phyloP scores from a whole-genome alignment of 2,888 invertebrate genomes.

The Mesodorylaimus sp. region DNA sequence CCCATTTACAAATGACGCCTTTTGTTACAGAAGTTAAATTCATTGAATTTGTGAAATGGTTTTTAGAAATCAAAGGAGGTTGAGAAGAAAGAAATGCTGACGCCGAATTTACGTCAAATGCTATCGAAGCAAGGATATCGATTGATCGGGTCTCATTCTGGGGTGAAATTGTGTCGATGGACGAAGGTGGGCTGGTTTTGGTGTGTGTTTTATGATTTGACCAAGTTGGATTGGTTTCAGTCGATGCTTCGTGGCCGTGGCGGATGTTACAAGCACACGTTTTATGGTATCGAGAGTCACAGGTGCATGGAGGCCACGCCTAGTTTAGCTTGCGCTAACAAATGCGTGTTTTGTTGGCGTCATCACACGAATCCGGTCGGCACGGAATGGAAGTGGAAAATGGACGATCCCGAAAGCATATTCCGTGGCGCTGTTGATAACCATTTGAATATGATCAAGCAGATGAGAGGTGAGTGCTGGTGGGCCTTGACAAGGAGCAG shows the following conservation, averaged over 20 bases:
- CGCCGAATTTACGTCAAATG: slow-evolving; percentile 36
- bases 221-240: slow-evolving; percentile 20
- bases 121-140: slow-evolving; percentile 43
- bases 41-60: background rate
- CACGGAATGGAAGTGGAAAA: slow-evolving; percentile 45
- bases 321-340: slow-evolving; percentile 43
- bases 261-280: slow-evolving; percentile 44
- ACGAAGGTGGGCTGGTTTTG: slow-evolving; percentile 36
- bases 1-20: no score
- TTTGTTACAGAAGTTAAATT: no score
- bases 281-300: slow-evolving; percentile 44
- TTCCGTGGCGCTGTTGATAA: slow-evolving; percentile 39
- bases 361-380: slow-evolving; percentile 40
- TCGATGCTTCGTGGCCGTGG: slow-evolving; percentile 35
- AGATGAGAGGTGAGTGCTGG: slow-evolving; percentile 11
- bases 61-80: slow-evolving; percentile 13
- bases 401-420: slow-evolving; percentile 39
- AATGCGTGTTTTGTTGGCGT: slow-evolving; percentile 45
- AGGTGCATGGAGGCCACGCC: slow-evolving; percentile 45
- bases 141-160: slow-evolving; percentile 42
- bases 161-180: slow-evolving; percentile 44
- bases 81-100: slow-evolving; percentile 39
- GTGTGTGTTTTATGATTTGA: background rate
- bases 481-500: no score
- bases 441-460: slow-evolving; percentile 39